Conservation (phyloP, 2,113 vertebrate species). For the Brachyistius frenatus region DNA sequence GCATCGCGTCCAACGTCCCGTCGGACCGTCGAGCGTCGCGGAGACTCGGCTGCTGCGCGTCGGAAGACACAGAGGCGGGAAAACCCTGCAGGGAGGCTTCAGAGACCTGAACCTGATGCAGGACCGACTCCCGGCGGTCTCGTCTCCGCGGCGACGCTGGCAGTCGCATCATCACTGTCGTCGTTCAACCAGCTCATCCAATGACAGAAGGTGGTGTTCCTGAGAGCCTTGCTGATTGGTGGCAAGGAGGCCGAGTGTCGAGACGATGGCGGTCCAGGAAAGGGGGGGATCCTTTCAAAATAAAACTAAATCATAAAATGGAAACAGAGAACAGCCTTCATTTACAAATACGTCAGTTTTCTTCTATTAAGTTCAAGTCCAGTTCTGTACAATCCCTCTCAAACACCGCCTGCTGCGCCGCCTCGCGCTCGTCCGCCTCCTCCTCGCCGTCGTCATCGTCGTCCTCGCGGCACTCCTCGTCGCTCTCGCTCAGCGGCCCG, state of each 20-base stretch:
- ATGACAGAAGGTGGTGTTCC: slow-evolving; percentile 82
- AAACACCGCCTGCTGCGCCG: slow-evolving; percentile 88
- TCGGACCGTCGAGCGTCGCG: background rate
- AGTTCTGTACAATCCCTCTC: slow-evolving; percentile 92
- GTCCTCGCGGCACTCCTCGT: slow-evolving; percentile 87
- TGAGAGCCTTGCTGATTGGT: slow-evolving; percentile 84
- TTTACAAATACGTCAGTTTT: slow-evolving; percentile 86
- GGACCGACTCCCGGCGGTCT: no score
- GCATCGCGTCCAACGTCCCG: background rate
- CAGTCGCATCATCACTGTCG: slow-evolving; percentile 79
- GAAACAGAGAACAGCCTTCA: slow-evolving; percentile 72
- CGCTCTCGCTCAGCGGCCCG: slow-evolving; percentile 92
- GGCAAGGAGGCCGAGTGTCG: slow-evolving; percentile 63
- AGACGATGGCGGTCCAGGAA: slow-evolving; percentile 23
- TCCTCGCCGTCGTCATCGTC: slow-evolving; percentile 82
- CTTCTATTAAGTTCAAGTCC: slow-evolving; percentile 91
- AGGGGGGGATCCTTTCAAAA: slow-evolving; percentile 52
- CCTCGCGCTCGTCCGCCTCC: slow-evolving; percentile 77
- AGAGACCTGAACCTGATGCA: no score
- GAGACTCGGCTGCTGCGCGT: slow-evolving; percentile 21
- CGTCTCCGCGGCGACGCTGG: slow-evolving; percentile 7
- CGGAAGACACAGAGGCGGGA: slow-evolving; percentile 38
- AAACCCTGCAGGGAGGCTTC: no score
- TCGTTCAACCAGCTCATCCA: slow-evolving; percentile 71
- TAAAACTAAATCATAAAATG: slow-evolving; percentile 33